Percentiles rank a stretch among this genome's conserved stretches.
Conservation (phyloP, 2,797 vertebrate genomes). For the Trematomus bernacchii region DNA sequence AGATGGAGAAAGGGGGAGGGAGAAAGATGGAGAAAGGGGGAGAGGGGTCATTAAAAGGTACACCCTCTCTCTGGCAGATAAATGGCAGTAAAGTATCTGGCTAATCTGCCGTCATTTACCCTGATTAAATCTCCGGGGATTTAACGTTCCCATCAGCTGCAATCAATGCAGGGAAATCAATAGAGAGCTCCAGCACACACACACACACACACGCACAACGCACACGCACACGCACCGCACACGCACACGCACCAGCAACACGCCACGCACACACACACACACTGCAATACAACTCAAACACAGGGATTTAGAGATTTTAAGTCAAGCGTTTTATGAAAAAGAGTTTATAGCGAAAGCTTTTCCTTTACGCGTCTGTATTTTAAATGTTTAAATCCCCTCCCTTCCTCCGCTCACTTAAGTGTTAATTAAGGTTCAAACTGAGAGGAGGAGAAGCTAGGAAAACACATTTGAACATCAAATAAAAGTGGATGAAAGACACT, state of each 20-base stretch:
- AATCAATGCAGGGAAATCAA: constrained; percentile 87
- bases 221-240: background rate
- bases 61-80: constrained; percentile 80
- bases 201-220: background rate
- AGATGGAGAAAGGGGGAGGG: constrained; percentile 56
- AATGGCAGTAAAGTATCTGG: constrained; percentile 85
- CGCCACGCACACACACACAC: background rate
- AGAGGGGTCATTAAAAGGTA: constrained; percentile 87
- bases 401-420: constrained; percentile 28
- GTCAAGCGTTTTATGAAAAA: constrained; percentile 58
- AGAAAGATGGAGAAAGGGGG: constrained; percentile 57
- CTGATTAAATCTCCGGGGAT: constrained; percentile 89
- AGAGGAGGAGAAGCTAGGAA: constrained; percentile 16
- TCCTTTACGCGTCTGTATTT: constrained; percentile 58
- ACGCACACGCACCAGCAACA: background rate
- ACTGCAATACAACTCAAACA: constrained; percentile 59
- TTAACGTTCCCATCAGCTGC: constrained; percentile 83
- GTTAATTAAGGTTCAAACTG: constrained; percentile 46
- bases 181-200: constrained; percentile 48
- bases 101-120: constrained; percentile 87
- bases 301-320: constrained; percentile 63
- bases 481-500: background rate
- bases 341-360: constrained; percentile 50
- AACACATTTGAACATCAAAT: constrained; percentile 28
- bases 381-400: constrained; percentile 53